These are phyloP conservation scores for Aricia agestis DNA, from an alignment of 1,140 invertebrate species.

Conservation along the genomic window DNA sequence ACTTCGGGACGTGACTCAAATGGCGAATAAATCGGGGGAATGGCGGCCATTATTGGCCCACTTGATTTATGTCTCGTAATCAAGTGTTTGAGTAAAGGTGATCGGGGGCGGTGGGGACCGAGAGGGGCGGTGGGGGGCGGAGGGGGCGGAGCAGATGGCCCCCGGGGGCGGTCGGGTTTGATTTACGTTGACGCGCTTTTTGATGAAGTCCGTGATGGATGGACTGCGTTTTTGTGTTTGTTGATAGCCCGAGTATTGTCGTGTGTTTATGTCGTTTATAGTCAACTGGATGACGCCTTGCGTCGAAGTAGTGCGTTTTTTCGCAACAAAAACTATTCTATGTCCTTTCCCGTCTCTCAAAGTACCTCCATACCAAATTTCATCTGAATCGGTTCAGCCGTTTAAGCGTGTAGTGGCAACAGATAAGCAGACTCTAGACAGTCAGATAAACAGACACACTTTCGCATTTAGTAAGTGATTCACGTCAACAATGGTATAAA, in stretches of 20 bases:
- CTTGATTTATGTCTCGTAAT: slow-evolving; percentile 53
- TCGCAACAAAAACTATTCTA: too few relatives aligned
- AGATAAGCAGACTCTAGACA: too few relatives aligned
- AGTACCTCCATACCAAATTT: too few relatives aligned
- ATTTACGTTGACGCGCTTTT: slow-evolving; percentile 21
- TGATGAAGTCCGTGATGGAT: slow-evolving; percentile 8
- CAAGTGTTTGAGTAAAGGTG: slow-evolving; percentile 38
- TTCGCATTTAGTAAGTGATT: too few relatives aligned
- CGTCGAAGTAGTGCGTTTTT: too few relatives aligned
- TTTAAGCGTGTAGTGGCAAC: too few relatives aligned
- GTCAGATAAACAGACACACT: too few relatives aligned
- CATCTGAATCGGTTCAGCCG: too few relatives aligned
- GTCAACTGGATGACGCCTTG: too few relatives aligned
- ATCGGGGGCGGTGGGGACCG: slow-evolving; percentile 15
- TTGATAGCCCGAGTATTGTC: neutral
- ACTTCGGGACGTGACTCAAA: slow-evolving; percentile 59
- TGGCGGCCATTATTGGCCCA: slow-evolving; percentile 48
- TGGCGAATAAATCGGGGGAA: slow-evolving; percentile 55
- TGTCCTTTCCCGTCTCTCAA: too few relatives aligned
- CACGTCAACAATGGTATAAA: too few relatives aligned
- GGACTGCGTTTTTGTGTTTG: neutral
- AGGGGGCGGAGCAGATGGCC: slow-evolving; percentile 23
- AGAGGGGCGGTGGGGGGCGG: neutral
- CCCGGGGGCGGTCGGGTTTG: slow-evolving; percentile 1
- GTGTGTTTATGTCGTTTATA: neutral